Evolutionary conservation across 2,797 vertebrate genomes (phyloP).

Genomic region (Allobates femoralis): DNA sequence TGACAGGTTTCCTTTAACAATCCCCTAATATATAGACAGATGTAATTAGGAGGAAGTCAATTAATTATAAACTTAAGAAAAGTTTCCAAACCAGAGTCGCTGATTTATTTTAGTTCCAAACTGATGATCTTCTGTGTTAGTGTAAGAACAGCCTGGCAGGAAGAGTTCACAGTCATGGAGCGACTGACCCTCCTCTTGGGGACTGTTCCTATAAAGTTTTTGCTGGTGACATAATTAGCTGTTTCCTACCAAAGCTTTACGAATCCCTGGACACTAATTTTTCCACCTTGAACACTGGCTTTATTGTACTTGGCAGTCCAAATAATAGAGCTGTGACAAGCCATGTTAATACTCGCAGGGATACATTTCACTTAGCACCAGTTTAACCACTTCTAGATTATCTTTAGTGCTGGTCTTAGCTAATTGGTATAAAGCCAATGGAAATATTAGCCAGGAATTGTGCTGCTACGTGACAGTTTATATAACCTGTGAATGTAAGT

Average conservation of each 20-base stretch:
- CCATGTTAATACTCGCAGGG: conserved; percentile 68
- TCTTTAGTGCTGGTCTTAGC: conserved; percentile 64
- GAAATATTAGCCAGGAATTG: conserved; percentile 25
- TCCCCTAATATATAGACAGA: not conserved
- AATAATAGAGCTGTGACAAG: conserved; percentile 71
- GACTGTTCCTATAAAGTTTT: conserved; percentile 66
- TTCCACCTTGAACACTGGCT: conserved; percentile 65
- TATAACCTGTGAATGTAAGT: not conserved
- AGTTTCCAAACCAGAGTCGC: not conserved
- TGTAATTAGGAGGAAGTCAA: not conserved
- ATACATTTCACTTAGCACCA: conserved; percentile 65
- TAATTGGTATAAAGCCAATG: conserved; percentile 15
- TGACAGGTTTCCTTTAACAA: not conserved
- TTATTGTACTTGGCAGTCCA: conserved; percentile 69
- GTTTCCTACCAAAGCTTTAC: conserved; percentile 68
- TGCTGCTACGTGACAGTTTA: not conserved
- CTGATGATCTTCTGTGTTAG: not conserved
- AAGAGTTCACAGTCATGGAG: conserved; percentile 60
- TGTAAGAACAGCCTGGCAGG: conserved; percentile 1
- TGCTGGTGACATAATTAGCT: conserved; percentile 76
- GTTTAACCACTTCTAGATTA: conserved; percentile 64
- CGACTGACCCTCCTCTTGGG: conserved; percentile 67
- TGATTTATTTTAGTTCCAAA: not conserved
- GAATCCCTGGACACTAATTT: conserved; percentile 71
- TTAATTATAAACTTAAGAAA: conserved; percentile 20